Evolutionary conservation across 2,888 invertebrate species (phyloP).

Genomic region (Melikaiella ostensackeni): DNA sequence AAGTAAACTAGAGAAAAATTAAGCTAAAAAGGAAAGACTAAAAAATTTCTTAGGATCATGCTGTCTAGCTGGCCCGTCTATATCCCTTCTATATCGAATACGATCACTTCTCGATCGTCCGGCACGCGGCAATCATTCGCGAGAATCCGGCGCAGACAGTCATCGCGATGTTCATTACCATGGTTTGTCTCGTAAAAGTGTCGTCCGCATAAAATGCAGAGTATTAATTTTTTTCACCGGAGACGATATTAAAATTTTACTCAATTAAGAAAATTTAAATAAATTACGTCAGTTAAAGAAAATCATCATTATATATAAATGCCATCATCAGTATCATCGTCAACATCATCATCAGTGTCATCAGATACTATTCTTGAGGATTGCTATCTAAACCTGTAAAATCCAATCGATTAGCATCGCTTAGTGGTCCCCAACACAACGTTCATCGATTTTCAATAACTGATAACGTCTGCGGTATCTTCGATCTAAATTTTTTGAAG

Average conservation of each 20-base stretch:
- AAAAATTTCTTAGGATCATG: not conserved
- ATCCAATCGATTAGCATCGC: not conserved
- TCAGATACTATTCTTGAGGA: not conserved
- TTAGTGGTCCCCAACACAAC: not conserved
- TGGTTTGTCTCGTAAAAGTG: constrained; percentile 29
- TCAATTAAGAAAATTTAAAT: not conserved
- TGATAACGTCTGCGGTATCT: not conserved
- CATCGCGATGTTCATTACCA: constrained; percentile 45
- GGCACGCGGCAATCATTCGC: constrained; percentile 55
- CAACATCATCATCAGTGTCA: no score
- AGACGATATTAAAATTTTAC: not conserved
- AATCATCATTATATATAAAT: not conserved
- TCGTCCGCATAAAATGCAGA: constrained; percentile 36
- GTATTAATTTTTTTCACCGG: not conserved
- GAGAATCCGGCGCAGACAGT: constrained; percentile 52
- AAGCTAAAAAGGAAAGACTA: not conserved
- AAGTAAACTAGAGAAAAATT: not conserved
- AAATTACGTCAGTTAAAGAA: not conserved
- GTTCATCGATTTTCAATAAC: not conserved
- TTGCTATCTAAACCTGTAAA: not conserved
- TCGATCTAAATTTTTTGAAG: not conserved
- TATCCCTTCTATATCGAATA: constrained; percentile 55
- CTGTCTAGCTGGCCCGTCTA: not conserved
- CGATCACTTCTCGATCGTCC: constrained; percentile 61
- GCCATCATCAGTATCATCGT: no score